A percentile compares a stretch with the other conserved stretches of the same genome.
Evolutionary conservation across 2,797 vertebrate genomes (phyloP).

Genomic region (Pitangus sulphuratus): DNA sequence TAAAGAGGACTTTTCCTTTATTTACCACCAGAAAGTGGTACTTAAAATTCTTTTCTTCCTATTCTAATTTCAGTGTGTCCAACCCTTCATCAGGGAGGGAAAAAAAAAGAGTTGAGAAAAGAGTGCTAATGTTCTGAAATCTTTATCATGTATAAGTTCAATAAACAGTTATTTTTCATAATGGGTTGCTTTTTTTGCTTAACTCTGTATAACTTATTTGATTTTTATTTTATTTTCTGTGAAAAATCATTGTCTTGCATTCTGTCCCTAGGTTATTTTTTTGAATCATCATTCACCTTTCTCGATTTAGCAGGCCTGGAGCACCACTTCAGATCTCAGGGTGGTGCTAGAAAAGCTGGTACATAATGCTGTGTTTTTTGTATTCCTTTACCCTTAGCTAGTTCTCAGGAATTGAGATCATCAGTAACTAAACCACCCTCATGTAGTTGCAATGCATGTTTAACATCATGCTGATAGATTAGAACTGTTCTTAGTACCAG

Average conservation of each 20-base stretch:
- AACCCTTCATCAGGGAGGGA: neutral
- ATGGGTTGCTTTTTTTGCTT: constrained; percentile 53
- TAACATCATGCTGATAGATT: constrained; percentile 62
- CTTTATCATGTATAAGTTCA: constrained; percentile 66
- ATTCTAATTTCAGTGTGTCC: neutral
- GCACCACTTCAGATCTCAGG: constrained; percentile 85
- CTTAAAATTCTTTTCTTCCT: neutral
- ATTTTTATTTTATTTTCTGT: constrained; percentile 56
- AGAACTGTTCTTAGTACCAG: constrained; percentile 64
- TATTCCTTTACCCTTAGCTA: constrained; percentile 66
- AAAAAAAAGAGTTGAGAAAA: neutral
- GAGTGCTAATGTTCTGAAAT: neutral
- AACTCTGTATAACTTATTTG: constrained; percentile 56
- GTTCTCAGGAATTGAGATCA: constrained; percentile 51
- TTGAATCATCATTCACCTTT: constrained; percentile 92
- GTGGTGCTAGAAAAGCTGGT: constrained; percentile 87
- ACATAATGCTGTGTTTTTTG: constrained; percentile 77
- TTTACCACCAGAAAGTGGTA: neutral
- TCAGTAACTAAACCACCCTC: constrained; percentile 60
- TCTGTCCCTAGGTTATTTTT: constrained; percentile 89
- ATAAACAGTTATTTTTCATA: constrained; percentile 45
- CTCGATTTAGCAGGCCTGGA: constrained; percentile 93
- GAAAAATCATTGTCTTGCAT: constrained; percentile 76
- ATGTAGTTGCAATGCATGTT: constrained; percentile 71
- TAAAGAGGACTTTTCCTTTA: neutral